Evolutionary conservation across 2,888 invertebrate genomes (phyloP).

Genomic region (Zaprionus lineosus): DNA sequence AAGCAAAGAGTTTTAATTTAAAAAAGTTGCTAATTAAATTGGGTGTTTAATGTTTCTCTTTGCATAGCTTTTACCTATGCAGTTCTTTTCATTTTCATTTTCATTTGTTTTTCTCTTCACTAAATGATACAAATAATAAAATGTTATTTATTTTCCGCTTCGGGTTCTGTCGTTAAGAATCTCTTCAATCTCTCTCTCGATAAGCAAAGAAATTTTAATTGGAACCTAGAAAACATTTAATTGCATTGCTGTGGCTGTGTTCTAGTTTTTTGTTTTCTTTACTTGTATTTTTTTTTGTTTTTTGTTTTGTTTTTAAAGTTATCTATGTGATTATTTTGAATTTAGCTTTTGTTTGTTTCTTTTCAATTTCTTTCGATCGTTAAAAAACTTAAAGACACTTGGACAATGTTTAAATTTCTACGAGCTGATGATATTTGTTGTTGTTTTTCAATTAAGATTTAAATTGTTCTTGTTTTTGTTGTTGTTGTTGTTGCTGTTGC

Average conservation of each 20-base stretch:
- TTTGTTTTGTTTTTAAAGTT: slow-evolving; percentile 25
- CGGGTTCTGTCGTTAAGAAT: slow-evolving; percentile 38
- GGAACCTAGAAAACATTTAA: slow-evolving; percentile 58
- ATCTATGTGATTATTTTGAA: no score
- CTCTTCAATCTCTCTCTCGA: slow-evolving; percentile 37
- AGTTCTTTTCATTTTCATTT: no score
- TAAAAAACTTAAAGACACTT: slow-evolving; percentile 78
- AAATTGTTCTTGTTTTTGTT: slow-evolving; percentile 41
- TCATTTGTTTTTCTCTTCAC: slow-evolving; percentile 35
- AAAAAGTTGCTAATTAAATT: slow-evolving; percentile 58
- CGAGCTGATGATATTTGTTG: slow-evolving; percentile 44
- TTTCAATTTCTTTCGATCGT: slow-evolving; percentile 66
- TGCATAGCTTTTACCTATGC: slow-evolving; percentile 19
- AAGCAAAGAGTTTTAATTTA: slow-evolving; percentile 60
- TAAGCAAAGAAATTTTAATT: slow-evolving; percentile 25
- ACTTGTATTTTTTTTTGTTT: slow-evolving; percentile 2
- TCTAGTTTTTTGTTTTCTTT: neutral
- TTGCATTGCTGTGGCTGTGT: slow-evolving; percentile 73
- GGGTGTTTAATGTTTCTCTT: slow-evolving; percentile 38
- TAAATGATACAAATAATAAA: slow-evolving; percentile 37
- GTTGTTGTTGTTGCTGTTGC: slow-evolving; percentile 40
- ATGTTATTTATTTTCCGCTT: slow-evolving; percentile 1
- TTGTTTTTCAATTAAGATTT: no score
- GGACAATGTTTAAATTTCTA: slow-evolving; percentile 69
- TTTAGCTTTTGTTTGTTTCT: slow-evolving; percentile 14